Evolutionary conservation across 1,140 invertebrate species (phyloP).

Genomic region (Orussus abietinus): DNA sequence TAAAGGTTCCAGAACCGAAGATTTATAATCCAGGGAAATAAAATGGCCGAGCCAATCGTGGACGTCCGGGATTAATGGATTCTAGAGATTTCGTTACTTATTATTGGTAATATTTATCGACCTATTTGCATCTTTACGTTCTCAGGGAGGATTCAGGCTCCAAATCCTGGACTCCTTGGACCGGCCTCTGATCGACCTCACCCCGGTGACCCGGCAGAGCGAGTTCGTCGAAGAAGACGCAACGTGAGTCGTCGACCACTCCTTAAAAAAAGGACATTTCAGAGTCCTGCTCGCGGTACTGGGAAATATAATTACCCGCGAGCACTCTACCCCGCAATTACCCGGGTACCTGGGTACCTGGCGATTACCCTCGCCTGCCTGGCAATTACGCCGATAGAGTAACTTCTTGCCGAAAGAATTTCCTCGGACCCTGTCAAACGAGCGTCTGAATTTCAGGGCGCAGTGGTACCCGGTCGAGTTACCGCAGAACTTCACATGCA

Average conservation of each 20-base stretch:
- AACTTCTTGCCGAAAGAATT: constrained; percentile 3
- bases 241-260: no score
- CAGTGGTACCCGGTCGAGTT: constrained; percentile 75
- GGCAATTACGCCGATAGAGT: no score
- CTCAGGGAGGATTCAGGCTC: constrained; percentile 81
- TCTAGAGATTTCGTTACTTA: background rate
- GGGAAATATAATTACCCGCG: no score
- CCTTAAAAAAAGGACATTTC: no score
- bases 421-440: constrained; percentile 1
- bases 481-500: constrained; percentile 78
- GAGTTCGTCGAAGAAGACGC: constrained; percentile 78
- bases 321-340: no score
- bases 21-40: no score
- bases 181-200: constrained; percentile 77
- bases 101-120: background rate
- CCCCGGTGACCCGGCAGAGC: constrained; percentile 71
- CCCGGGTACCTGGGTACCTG: no score
- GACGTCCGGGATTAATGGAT: constrained; percentile 2
- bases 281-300: no score
- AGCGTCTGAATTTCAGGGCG: no score
- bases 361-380: no score
- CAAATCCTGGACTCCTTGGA: constrained; percentile 79
- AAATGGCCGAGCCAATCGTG: no score
- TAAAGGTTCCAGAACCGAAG: no score
- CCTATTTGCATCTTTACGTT: constrained; percentile 28